phyloP scores from a whole-genome alignment of 2,797 vertebrate genomes.

The Staurois parvus region DNA sequence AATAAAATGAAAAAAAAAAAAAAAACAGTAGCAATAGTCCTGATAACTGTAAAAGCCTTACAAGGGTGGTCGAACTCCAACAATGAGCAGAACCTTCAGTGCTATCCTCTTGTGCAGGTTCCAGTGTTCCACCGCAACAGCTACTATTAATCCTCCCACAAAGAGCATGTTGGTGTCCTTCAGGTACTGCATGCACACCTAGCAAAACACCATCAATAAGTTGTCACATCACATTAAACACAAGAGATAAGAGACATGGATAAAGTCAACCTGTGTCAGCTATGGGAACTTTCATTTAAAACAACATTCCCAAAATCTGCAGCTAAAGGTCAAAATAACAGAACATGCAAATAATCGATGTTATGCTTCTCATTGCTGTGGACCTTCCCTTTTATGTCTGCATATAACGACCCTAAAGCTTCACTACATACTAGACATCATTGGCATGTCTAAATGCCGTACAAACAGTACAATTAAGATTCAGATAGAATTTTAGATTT shows the following conservation, averaged over 20 bases:
- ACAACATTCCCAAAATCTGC: not conserved
- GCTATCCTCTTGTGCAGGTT: slow-evolving; percentile 96
- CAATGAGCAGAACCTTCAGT: slow-evolving; percentile 84
- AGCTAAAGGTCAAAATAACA: slow-evolving; percentile 4
- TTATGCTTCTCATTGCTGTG: not conserved
- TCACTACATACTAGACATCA: not conserved
- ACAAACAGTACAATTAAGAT: no score
- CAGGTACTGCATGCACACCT: slow-evolving; percentile 96
- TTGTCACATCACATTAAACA: not conserved
- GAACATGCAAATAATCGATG: not conserved
- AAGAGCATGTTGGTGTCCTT: slow-evolving; percentile 96
- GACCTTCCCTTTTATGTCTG: not conserved
- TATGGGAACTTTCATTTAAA: slow-evolving; percentile 9
- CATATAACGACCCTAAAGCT: not conserved
- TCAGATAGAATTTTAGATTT: no score
- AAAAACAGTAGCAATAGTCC: no score
- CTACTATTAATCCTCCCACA: slow-evolving; percentile 90
- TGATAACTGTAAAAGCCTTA: slow-evolving; percentile 71
- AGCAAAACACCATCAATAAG: slow-evolving; percentile 32
- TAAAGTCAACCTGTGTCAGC: not conserved
- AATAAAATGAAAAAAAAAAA: no score
- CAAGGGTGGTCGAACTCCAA: slow-evolving; percentile 91
- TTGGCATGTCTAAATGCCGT: no score
- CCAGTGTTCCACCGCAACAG: slow-evolving; percentile 93
- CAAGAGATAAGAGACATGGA: not conserved